Percentiles rank a stretch among this genome's conserved stretches.
Conservation (phyloP, 2,888 invertebrate species). For the Myopa testacea region DNA sequence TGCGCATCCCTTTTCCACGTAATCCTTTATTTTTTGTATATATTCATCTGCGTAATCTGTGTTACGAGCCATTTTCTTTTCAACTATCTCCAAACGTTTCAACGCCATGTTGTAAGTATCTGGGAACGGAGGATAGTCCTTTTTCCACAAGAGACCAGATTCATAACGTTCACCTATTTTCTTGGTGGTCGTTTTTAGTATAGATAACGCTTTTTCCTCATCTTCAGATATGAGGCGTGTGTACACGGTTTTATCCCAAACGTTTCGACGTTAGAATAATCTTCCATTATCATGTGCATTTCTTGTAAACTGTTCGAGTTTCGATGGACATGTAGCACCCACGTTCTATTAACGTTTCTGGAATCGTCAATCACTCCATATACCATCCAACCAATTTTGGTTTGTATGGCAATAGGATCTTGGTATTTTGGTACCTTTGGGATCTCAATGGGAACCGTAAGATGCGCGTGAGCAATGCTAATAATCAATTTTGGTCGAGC, state of each 20-base stretch:
- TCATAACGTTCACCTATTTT: conserved; percentile 1
- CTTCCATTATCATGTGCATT: background rate
- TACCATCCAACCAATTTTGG: background rate
- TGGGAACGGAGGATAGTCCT: conserved; percentile 31
- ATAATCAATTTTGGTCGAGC: conserved; percentile 30
- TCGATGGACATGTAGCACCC: background rate
- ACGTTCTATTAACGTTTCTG: background rate
- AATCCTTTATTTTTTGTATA: conserved; percentile 40
- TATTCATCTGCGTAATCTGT: conserved; percentile 38
- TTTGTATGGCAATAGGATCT: background rate
- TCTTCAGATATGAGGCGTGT: conserved; percentile 1
- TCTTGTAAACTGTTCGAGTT: background rate
- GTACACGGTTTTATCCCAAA: background rate
- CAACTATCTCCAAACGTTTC: conserved; percentile 40
- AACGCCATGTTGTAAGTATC: conserved; percentile 43
- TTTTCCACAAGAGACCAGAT: background rate
- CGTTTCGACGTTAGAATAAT: conserved; percentile 9
- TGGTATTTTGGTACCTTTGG: background rate
- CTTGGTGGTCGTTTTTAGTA: background rate
- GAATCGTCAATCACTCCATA: background rate
- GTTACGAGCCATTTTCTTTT: conserved; percentile 40
- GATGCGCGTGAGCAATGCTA: conserved; percentile 16
- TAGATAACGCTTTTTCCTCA: background rate
- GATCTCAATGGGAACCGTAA: too few relatives aligned
- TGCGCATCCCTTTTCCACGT: conserved; percentile 43